Percentiles rank a stretch among this genome's conserved stretches.
Conservation (phyloP, 2,888 invertebrate species). For the Syrista parreyssii region DNA sequence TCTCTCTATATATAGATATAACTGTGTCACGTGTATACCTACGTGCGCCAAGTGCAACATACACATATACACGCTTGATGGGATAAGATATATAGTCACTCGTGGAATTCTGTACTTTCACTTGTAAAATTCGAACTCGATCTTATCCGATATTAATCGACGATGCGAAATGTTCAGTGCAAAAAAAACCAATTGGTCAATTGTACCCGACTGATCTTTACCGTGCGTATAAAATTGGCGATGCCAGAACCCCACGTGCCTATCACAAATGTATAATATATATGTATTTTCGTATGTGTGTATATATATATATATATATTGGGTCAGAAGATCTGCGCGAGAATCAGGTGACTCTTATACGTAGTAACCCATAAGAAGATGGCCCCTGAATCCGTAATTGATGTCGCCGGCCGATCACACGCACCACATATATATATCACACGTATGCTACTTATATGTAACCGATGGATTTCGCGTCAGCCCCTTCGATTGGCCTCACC, state of each 20-base stretch:
- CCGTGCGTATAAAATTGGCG: not conserved
- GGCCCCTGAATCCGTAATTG: not conserved
- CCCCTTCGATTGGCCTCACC: not conserved
- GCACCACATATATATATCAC: not conserved
- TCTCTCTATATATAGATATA: not conserved
- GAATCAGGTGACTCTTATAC: not conserved
- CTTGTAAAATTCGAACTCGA: conserved; percentile 31
- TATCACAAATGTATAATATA: too few relatives aligned
- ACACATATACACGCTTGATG: not conserved
- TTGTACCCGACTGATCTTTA: not conserved
- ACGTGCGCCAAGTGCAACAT: too few relatives aligned
- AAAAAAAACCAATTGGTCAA: not conserved
- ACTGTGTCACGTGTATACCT: too few relatives aligned
- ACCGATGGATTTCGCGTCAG: not conserved
- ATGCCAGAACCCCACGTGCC: not conserved
- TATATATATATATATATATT: not conserved
- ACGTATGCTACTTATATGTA: not conserved
- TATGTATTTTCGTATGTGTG: too few relatives aligned
- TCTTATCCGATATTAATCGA: conserved; percentile 30
- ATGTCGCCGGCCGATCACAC: not conserved
- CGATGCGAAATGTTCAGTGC: not conserved
- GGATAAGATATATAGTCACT: not conserved
- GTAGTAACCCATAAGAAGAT: not conserved
- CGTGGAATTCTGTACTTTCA: conserved; percentile 7
- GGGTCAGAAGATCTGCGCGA: not conserved